phyloP scores from a whole-genome alignment of 92 coral and sea anemone species.

The Ricordea florida region DNA sequence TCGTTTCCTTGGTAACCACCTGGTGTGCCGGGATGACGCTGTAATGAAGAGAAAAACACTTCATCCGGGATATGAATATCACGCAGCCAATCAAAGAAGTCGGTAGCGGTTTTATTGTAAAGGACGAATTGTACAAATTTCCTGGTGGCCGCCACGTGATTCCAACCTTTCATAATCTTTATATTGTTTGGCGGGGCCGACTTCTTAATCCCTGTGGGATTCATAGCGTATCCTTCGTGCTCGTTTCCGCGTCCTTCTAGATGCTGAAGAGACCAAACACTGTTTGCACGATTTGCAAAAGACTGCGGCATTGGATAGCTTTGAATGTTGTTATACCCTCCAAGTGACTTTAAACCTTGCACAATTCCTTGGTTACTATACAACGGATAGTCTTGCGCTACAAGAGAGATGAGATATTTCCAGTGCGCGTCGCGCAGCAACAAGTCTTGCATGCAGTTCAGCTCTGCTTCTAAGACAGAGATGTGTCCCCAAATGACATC shows the following conservation, averaged over 20 bases:
- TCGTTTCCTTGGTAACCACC: slow-evolving; percentile 3
- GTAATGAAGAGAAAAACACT: slow-evolving; percentile 33
- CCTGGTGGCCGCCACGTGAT: slow-evolving; percentile 47
- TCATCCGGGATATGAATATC: slow-evolving; percentile 55
- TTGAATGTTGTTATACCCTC: slow-evolving; percentile 48
- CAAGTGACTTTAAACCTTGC: slow-evolving; percentile 25
- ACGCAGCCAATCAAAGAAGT: slow-evolving; percentile 48
- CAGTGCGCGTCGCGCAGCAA: slow-evolving; percentile 25
- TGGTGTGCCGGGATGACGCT: slow-evolving; percentile 28
- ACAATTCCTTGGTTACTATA: slow-evolving; percentile 66
- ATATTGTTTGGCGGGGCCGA: slow-evolving; percentile 45
- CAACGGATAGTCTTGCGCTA: slow-evolving; percentile 77
- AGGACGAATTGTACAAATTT: slow-evolving; percentile 30
- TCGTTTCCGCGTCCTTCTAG: neutral
- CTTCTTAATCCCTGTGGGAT: neutral
- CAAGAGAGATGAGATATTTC: slow-evolving; percentile 68
- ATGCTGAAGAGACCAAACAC: neutral
- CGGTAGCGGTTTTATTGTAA: slow-evolving; percentile 20
- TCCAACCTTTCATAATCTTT: slow-evolving; percentile 39
- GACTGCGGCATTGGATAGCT: neutral
- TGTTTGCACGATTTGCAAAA: neutral
- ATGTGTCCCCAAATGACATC: slow-evolving; percentile 64
- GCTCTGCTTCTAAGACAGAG: slow-evolving; percentile 52
- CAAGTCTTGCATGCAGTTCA: slow-evolving; percentile 69
- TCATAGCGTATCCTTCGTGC: neutral